Base-by-base conservation (phyloP, 1,140 invertebrate species). In the Adelges cooleyi region DNA sequence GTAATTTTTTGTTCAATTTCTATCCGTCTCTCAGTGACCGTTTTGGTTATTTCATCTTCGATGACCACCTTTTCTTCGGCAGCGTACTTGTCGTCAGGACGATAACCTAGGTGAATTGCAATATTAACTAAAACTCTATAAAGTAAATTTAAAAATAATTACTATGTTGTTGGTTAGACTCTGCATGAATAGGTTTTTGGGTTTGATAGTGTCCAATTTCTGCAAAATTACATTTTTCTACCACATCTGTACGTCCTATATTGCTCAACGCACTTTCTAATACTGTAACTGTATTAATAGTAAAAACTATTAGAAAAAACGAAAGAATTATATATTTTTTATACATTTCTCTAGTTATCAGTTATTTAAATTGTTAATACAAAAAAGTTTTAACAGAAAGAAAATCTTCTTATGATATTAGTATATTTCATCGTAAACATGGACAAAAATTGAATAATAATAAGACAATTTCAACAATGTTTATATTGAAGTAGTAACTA, bases 1-100 rank as follows among this genome's bases (percentile, higher is more conserved):
- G 81, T 85, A 20, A 85, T 74, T 67, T 84, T 80, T 73, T 83
- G 83, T 36, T 84, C 82, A 51, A 86, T 86, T 76, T 85, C 81
- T 72, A 83, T 79, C 66, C 83, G 81, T 65, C 83, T 77, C 72
- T 86, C 83, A 22, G 81, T 82, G 44, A 85, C 84, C 18, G 81
- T 81, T 52, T 81, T 81, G 67, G 83, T 84, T 23, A 81, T 78
- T 65, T 72, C 70, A 49, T 72, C 66, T 67, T 72, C 70, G 49
- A 71, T 66, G 36, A 70, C 69, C 17, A 70, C 70, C 59, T 74
- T 72, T 53, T 76, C 74, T 71, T 77, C 75, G 22, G 71, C 70
- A 11, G 72, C 70, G 68, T 74, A 74, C 68, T 73, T 83, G 13
- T 48, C 23, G 1, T 33, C 17, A 20, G 17, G 4, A 20, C 33